A percentile compares a stretch with the other conserved stretches of the same genome.
These are phyloP conservation scores for Agonopterix alstromeriana DNA, from an alignment of 2,888 invertebrate species.

Conservation along the genomic window DNA sequence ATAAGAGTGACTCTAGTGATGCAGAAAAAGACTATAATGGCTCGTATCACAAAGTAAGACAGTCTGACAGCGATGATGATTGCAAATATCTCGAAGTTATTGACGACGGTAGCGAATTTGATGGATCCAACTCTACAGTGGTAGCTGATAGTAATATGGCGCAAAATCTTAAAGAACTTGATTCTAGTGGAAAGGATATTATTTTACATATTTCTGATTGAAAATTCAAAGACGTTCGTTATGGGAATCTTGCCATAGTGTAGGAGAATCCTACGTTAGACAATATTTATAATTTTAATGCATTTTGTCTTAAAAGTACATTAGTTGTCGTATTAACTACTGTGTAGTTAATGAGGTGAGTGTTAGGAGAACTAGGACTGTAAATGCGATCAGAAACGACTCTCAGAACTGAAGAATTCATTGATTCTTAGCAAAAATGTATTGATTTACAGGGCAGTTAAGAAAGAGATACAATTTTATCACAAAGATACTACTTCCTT, in stretches of 20 bases:
- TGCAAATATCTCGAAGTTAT: slow-evolving; percentile 60
- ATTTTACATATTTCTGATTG: slow-evolving; percentile 28
- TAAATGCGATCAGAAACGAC: too few relatives aligned
- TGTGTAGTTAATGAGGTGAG: neutral
- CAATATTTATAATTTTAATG: neutral
- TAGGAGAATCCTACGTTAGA: neutral
- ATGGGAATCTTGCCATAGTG: neutral
- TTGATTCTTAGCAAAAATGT: too few relatives aligned
- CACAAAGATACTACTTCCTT: too few relatives aligned
- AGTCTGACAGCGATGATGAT: slow-evolving; percentile 54
- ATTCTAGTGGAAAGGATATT: slow-evolving; percentile 18
- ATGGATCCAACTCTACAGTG: slow-evolving; percentile 14
- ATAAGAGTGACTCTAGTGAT: slow-evolving; percentile 35
- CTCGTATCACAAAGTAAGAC: slow-evolving; percentile 36
- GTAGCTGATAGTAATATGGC: slow-evolving; percentile 10
- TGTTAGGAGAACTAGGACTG: too few relatives aligned
- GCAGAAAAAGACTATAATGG: slow-evolving; percentile 26
- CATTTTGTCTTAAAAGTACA: neutral
- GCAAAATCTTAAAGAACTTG: slow-evolving; percentile 28
- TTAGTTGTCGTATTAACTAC: neutral
- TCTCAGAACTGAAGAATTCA: too few relatives aligned
- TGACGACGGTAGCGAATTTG: slow-evolving; percentile 60
- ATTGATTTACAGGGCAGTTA: too few relatives aligned
- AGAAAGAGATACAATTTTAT: too few relatives aligned
- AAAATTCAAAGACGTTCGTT: neutral